phyloP scores from a whole-genome alignment of 2,888 invertebrate genomes.

The Ernsta delagoae region DNA sequence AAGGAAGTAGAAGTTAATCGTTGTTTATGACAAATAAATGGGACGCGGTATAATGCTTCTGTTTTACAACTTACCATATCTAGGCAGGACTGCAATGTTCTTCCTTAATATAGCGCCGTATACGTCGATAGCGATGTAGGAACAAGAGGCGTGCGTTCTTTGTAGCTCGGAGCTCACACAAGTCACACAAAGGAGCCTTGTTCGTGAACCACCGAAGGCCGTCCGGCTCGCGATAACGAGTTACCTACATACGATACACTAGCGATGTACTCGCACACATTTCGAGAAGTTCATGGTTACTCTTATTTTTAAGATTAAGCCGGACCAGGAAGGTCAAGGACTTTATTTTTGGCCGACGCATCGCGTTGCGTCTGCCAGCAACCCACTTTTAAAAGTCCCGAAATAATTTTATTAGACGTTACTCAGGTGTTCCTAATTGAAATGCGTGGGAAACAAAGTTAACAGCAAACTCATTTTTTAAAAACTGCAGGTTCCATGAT shows the following conservation, averaged over 20 bases:
- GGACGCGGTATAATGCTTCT: slow-evolving; percentile 24
- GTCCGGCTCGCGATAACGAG: slow-evolving; percentile 68
- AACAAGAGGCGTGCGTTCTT: slow-evolving; percentile 26
- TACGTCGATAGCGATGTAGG: slow-evolving; percentile 41
- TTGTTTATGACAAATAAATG: slow-evolving; percentile 31
- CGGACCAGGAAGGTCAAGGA: slow-evolving; percentile 76
- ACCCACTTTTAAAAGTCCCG: slow-evolving; percentile 51
- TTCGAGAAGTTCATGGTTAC: slow-evolving; percentile 77
- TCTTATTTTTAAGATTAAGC: slow-evolving; percentile 79
- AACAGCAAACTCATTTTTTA: slow-evolving; percentile 26
- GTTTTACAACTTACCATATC: slow-evolving; percentile 39
- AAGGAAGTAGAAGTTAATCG: slow-evolving; percentile 28
- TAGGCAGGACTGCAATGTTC: slow-evolving; percentile 42
- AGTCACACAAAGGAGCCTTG: slow-evolving; percentile 76
- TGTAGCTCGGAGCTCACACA: slow-evolving; percentile 49
- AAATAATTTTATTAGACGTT: slow-evolving; percentile 36
- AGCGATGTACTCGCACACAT: slow-evolving; percentile 65
- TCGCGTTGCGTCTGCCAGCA: slow-evolving; percentile 64
- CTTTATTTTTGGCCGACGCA: slow-evolving; percentile 76
- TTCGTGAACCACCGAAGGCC: slow-evolving; percentile 81
- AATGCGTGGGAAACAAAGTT: slow-evolving; percentile 31
- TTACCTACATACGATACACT: slow-evolving; percentile 59
- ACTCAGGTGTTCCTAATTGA: slow-evolving; percentile 25
- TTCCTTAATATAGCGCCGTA: slow-evolving; percentile 51
- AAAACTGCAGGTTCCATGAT: too few species aligned